These are phyloP conservation scores for Papilio dardanus DNA, from an alignment of 1,140 invertebrate genomes.

Conservation along the genomic window DNA sequence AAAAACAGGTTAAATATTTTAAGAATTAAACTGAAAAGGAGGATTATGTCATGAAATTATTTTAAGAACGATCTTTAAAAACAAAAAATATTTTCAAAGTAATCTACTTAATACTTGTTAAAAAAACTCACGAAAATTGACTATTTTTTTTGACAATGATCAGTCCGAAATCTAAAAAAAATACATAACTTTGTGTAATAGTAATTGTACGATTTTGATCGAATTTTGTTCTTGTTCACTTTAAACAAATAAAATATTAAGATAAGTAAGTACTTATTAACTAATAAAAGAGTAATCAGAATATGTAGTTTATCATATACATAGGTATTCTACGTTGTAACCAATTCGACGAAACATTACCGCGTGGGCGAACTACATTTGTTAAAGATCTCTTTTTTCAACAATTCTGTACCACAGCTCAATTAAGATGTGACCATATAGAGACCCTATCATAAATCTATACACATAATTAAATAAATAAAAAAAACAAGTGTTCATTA, in stretches of 20 bases:
- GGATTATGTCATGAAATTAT: too few species aligned
- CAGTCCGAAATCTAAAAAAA: too few species aligned
- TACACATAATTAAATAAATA: not conserved
- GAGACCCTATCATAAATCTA: constrained; percentile 6
- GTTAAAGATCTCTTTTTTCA: not conserved
- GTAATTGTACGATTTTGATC: too few species aligned
- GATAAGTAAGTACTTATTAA: too few species aligned
- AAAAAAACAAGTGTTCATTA: not conserved
- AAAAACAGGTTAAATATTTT: too few species aligned
- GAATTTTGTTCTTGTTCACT: not conserved
- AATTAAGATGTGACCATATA: constrained; percentile 16
- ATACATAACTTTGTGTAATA: too few species aligned
- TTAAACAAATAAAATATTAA: not conserved
- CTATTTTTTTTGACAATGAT: too few species aligned
- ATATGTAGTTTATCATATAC: not conserved
- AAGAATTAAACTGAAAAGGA: too few species aligned
- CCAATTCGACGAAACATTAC: constrained; percentile 4
- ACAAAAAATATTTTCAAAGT: too few species aligned
- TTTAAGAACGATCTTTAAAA: too few species aligned
- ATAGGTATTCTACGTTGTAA: not conserved
- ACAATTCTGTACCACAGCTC: constrained; percentile 15
- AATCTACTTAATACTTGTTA: too few species aligned
- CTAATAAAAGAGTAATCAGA: not conserved
- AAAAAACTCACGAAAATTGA: too few species aligned
- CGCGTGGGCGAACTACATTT: not conserved